Conservation (phyloP, 37 sponge, comb jelly and placozoan species). For the Ianthella basta region DNA sequence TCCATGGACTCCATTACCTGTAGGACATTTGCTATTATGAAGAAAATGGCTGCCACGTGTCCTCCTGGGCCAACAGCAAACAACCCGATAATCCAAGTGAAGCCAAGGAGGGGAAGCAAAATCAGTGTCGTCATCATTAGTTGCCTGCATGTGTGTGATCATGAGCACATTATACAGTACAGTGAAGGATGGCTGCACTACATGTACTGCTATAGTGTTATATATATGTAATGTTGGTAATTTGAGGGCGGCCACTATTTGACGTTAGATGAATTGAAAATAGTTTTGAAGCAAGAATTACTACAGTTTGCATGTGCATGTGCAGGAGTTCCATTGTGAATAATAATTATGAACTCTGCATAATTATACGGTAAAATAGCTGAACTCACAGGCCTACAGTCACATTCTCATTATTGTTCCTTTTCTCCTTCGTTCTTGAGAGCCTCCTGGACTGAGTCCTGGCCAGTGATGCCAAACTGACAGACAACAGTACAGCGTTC, state of each 20-base stretch:
- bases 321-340: too few species aligned
- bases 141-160: not conserved
- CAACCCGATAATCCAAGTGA: constrained; percentile 5
- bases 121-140: not conserved
- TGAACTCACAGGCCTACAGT: not conserved
- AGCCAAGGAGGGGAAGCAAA: not conserved
- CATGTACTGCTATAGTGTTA: too few species aligned
- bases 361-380: not conserved
- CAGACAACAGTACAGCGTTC: constrained; percentile 1
- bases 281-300: too few species aligned
- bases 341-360: too few species aligned
- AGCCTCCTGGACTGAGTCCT: not conserved
- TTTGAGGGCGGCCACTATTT: too few species aligned
- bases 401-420: not conserved
- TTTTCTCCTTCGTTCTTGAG: not conserved
- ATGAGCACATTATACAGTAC: too few species aligned
- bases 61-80: constrained; percentile 14
- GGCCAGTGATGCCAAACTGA: not conserved
- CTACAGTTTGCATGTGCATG: too few species aligned
- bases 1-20: not conserved
- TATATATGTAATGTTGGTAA: too few species aligned
- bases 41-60: not conserved
- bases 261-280: too few species aligned
- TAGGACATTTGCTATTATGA: not conserved
- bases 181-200: too few species aligned